Evolutionary conservation across 2,113 vertebrate species (phyloP).

Genomic region (Polypterus bichir): DNA sequence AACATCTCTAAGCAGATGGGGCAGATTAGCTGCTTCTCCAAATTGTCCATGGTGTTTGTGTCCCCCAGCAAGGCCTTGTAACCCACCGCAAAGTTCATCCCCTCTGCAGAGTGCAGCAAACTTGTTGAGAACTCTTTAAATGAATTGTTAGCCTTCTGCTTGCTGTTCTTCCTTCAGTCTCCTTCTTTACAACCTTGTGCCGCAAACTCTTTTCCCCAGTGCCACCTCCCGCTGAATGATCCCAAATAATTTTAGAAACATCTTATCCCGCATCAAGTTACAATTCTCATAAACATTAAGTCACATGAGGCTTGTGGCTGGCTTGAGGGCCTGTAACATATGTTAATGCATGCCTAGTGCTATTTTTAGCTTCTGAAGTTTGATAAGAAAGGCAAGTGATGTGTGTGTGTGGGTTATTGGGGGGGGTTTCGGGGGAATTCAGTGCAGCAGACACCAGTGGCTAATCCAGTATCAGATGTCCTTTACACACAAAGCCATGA

Average conservation of each 20-base stretch:
- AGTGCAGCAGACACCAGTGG: slow-evolving; percentile 39
- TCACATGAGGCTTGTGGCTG: slow-evolving; percentile 5
- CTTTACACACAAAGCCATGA: slow-evolving; percentile 38
- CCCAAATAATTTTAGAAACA: slow-evolving; percentile 38
- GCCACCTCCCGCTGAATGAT: slow-evolving; percentile 15
- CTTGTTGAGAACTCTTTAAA: neutral
- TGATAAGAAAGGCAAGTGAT: slow-evolving; percentile 3
- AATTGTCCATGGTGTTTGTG: slow-evolving; percentile 59
- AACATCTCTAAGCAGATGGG: slow-evolving; percentile 66
- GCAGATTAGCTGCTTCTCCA: slow-evolving; percentile 72
- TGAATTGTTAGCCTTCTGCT: neutral
- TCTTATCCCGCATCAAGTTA: slow-evolving; percentile 44
- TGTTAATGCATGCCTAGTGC: slow-evolving; percentile 28
- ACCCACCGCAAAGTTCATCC: slow-evolving; percentile 70
- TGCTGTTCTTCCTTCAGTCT: neutral
- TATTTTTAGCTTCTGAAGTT: slow-evolving; percentile 48
- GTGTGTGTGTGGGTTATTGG: neutral
- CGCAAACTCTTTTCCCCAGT: slow-evolving; percentile 17
- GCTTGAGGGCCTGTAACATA: neutral
- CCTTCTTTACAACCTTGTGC: neutral
- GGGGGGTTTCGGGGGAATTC: neutral
- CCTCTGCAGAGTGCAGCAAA: slow-evolving; percentile 16
- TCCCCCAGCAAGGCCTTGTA: slow-evolving; percentile 61
- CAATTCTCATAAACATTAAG: slow-evolving; percentile 31
- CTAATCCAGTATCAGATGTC: slow-evolving; percentile 39